Base-by-base conservation (phyloP, 2,113 vertebrate genomes). In the Thryonomys swinderianus region DNA sequence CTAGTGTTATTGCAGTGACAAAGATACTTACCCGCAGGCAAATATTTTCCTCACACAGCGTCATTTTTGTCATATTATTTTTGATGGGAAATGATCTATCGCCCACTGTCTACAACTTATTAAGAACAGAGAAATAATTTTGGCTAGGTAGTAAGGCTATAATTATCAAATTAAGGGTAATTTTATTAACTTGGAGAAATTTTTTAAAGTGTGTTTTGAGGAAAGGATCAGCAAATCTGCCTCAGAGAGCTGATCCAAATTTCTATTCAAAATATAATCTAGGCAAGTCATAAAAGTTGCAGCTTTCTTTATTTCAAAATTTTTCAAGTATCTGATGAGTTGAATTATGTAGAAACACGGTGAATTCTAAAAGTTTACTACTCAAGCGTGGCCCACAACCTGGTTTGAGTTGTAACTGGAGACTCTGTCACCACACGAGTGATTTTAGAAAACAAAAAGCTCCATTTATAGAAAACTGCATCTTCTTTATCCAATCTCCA, bases 11-110 rank as follows among this genome's bases (percentile, higher is more conserved):
- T 64, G 18, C 62, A 88, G n/a, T 92, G 48, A 79, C 88, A 96
- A 84, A 96, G 37, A 53, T 2, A 79, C 40, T 69, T 48, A 37
- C 32, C 62, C 42, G 88, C 12, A 0, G 0, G 90, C 37, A 95
- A 94, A 93, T 0, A 88, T 88, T 93, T 87, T 84, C 62, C 51
- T 90, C 53, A 74, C 0, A 40, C 8, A 93, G 9, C 21, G 71
- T 92, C 27, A 37, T 86, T 76, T 67, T 94, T 90, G 37, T 88
- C 85, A 88, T 76, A 66, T 69, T 95, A 83, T 88, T 97, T 95
- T 85, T 90, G 71, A 67, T 61, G 40, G 53, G 4, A 95, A 95
- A 90, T 94, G 7, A 90, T 85, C 91, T 85, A 91, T 93, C 78
- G 62, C 62, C 81, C 74, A 83, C 32, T 73, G 23, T 92, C 62